phyloP scores from a whole-genome alignment of 2,888 invertebrate species.

The Ferrisia virgata region DNA sequence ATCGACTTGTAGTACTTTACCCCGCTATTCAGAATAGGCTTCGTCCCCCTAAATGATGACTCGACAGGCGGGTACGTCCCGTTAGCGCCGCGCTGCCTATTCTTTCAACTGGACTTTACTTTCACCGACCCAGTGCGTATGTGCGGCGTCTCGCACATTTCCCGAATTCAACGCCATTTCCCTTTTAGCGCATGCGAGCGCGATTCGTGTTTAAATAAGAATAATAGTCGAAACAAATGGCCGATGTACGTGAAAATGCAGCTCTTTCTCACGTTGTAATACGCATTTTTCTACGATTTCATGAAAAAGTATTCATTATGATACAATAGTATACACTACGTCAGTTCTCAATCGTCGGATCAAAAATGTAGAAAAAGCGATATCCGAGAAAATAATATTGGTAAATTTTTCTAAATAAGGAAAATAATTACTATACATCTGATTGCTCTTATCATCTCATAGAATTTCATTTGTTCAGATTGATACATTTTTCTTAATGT shows the following conservation, averaged over 20 bases:
- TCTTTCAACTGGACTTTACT: slow-evolving; percentile 42
- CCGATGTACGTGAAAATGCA: background rate
- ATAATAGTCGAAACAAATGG: background rate
- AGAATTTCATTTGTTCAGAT: too few species aligned
- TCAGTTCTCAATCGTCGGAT: too few species aligned
- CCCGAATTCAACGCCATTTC: slow-evolving; percentile 37
- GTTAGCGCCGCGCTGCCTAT: slow-evolving; percentile 22
- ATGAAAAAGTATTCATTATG: too few species aligned
- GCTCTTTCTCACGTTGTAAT: too few species aligned
- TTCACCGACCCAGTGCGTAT: slow-evolving; percentile 38
- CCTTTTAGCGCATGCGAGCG: slow-evolving; percentile 21
- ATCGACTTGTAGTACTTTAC: background rate
- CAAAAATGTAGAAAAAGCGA: too few species aligned
- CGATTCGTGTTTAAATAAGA: background rate
- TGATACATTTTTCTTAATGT: too few species aligned
- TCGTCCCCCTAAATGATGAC: slow-evolving; percentile 29
- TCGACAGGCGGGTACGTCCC: slow-evolving; percentile 16
- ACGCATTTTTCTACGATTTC: too few species aligned
- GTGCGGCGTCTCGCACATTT: slow-evolving; percentile 43
- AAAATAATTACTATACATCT: too few species aligned
- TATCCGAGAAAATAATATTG: too few species aligned
- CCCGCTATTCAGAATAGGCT: background rate
- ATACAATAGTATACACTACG: too few species aligned
- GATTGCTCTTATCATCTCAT: too few species aligned
- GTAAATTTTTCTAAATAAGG: too few species aligned